Conservation (phyloP, 2,113 vertebrate genomes). For the Scomber scombrus region DNA sequence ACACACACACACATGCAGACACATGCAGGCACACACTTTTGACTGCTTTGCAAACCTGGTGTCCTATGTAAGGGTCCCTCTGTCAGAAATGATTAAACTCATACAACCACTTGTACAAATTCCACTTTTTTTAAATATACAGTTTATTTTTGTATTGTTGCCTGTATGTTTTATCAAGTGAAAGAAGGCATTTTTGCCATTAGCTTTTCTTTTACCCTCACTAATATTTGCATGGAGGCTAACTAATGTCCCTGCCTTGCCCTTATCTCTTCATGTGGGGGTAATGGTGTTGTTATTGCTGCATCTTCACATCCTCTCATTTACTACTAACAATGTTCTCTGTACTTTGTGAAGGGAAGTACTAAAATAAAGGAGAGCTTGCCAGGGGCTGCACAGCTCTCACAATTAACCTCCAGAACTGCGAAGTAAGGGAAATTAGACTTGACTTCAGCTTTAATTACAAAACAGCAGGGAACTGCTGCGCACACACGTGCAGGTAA, state of each 20-base stretch:
- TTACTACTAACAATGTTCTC: slow-evolving; percentile 55
- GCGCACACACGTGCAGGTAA: slow-evolving; percentile 23
- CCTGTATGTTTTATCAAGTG: neutral
- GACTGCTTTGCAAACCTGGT: slow-evolving; percentile 2
- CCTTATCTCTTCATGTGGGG: slow-evolving; percentile 42
- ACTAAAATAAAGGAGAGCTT: slow-evolving; percentile 53
- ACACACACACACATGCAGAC: neutral
- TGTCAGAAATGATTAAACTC: slow-evolving; percentile 17
- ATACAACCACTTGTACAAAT: neutral
- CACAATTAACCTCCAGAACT: slow-evolving; percentile 79
- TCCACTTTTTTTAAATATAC: no score
- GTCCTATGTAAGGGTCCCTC: slow-evolving; percentile 21
- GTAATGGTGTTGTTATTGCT: slow-evolving; percentile 65
- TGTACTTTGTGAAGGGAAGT: slow-evolving; percentile 61
- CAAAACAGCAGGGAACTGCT: slow-evolving; percentile 66
- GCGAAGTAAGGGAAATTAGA: slow-evolving; percentile 76
- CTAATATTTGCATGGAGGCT: slow-evolving; percentile 63
- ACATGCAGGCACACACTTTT: no score
- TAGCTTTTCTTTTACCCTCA: slow-evolving; percentile 49
- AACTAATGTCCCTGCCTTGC: slow-evolving; percentile 35
- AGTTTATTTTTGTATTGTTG: no score
- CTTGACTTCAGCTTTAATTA: slow-evolving; percentile 76
- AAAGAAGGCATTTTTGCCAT: slow-evolving; percentile 10
- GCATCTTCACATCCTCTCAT: slow-evolving; percentile 62
- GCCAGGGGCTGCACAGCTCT: slow-evolving; percentile 64